These are phyloP conservation scores for Prenolepis imparis DNA, from an alignment of 2,888 invertebrate genomes.

Conservation along the genomic window DNA sequence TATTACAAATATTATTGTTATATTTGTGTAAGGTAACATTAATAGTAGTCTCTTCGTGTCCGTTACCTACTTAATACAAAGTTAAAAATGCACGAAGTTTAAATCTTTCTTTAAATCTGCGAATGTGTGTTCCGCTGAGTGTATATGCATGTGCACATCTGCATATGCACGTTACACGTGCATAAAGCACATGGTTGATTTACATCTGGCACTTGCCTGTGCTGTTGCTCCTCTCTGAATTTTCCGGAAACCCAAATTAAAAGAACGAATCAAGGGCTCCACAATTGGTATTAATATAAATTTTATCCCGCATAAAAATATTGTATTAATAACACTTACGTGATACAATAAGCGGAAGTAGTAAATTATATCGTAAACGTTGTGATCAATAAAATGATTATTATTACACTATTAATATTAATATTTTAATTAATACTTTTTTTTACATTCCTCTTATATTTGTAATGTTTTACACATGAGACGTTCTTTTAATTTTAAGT, in stretches of 20 bases:
- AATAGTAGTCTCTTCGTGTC: constrained; percentile 77
- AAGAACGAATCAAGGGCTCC: constrained; percentile 53
- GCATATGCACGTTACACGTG: constrained; percentile 18
- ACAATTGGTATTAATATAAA: neutral
- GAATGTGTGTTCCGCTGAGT: constrained; percentile 62
- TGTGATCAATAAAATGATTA: neutral
- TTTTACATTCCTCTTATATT: constrained; percentile 19
- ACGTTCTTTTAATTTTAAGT: constrained; percentile 63
- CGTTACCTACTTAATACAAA: constrained; percentile 80
- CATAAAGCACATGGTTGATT: constrained; percentile 63
- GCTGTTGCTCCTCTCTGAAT: constrained; percentile 41
- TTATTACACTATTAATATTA: neutral
- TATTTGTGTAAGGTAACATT: constrained; percentile 78
- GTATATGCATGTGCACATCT: constrained; percentile 58
- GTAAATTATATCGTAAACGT: neutral
- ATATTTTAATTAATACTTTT: neutral
- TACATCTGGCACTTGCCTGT: constrained; percentile 36
- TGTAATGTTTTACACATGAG: constrained; percentile 28
- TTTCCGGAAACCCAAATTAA: constrained; percentile 51
- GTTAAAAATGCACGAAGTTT: constrained; percentile 83
- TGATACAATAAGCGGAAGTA: neutral
- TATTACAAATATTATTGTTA: constrained; percentile 82
- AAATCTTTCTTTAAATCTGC: constrained; percentile 65
- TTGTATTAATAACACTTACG: neutral
- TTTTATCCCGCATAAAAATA: neutral